phyloP scores from a whole-genome alignment of 2,888 invertebrate species.

The Rhaphigaster nebulosa region DNA sequence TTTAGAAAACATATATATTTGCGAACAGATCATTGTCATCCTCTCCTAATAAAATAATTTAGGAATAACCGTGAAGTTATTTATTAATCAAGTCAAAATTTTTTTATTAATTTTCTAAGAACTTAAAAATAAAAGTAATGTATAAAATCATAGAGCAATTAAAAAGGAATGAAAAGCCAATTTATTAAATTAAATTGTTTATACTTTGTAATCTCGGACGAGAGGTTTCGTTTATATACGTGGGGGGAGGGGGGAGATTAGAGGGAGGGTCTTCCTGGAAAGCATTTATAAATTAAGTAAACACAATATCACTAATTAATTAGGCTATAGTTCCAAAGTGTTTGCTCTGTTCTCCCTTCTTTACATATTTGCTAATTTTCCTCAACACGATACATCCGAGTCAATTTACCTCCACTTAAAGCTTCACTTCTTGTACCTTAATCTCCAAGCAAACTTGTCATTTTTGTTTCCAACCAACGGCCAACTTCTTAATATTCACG shows the following conservation, averaged over 20 bases:
- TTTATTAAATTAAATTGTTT: slow-evolving; percentile 50
- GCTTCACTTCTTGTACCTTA: slow-evolving; percentile 49
- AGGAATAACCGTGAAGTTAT: background rate
- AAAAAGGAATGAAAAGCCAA: background rate
- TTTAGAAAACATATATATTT: background rate
- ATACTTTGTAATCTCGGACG: slow-evolving; percentile 45
- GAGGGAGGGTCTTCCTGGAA: slow-evolving; percentile 24
- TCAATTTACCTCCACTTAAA: slow-evolving; percentile 51
- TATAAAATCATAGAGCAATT: background rate
- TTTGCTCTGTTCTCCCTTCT: slow-evolving; percentile 52
- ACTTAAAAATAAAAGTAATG: background rate
- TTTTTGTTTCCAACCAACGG: background rate
- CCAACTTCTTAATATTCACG: background rate
- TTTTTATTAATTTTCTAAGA: background rate
- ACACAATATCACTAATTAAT: slow-evolving; percentile 59
- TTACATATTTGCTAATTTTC: slow-evolving; percentile 59
- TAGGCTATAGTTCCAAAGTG: slow-evolving; percentile 52
- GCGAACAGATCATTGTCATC: background rate
- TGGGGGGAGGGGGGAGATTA: background rate
- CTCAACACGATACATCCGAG: slow-evolving; percentile 56
- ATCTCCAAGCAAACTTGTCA: slow-evolving; percentile 8
- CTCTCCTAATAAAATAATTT: background rate
- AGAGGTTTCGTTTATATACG: slow-evolving; percentile 49
- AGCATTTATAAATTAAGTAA: slow-evolving; percentile 59
- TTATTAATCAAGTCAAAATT: background rate